Percentiles rank a stretch among this genome's conserved stretches.
phyloP scores from a whole-genome alignment of 2,113 vertebrate genomes.

The Elachura formosa region DNA sequence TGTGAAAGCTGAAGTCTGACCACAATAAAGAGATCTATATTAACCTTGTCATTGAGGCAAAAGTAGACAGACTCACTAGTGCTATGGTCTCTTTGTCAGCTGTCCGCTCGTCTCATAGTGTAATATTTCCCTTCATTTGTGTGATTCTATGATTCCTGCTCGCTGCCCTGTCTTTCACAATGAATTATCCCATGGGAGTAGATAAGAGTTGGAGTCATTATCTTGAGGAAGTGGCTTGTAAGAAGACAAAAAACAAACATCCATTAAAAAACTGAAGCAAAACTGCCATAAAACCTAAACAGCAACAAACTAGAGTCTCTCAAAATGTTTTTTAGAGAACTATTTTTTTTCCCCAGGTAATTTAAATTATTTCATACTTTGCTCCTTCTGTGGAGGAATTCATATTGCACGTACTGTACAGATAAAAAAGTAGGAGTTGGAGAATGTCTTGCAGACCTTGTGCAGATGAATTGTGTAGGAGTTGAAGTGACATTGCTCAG shows the following conservation, averaged over 20 bases:
- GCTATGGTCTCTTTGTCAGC: neutral
- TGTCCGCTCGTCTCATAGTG: neutral
- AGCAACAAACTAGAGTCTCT: neutral
- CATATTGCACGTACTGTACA: neutral
- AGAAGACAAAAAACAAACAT: neutral
- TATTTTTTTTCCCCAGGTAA: rapidly evolving
- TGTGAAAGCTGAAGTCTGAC: neutral
- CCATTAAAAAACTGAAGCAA: neutral
- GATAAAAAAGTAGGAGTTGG: neutral
- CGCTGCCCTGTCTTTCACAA: neutral
- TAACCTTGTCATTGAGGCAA: neutral
- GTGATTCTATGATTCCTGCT: neutral
- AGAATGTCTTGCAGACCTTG: neutral
- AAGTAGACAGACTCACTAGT: neutral
- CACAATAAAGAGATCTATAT: neutral
- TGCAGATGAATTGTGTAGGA: neutral
- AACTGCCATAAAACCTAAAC: neutral
- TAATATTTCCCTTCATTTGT: neutral
- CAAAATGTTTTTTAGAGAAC: neutral
- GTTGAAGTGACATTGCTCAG: neutral
- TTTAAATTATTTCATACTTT: neutral
- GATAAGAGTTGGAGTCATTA: neutral
- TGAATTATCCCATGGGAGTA: neutral
- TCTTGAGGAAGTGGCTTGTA: neutral
- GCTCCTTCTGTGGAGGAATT: neutral